phyloP scores from a whole-genome alignment of 2,888 invertebrate genomes.

The Asteroscopus sphinx region DNA sequence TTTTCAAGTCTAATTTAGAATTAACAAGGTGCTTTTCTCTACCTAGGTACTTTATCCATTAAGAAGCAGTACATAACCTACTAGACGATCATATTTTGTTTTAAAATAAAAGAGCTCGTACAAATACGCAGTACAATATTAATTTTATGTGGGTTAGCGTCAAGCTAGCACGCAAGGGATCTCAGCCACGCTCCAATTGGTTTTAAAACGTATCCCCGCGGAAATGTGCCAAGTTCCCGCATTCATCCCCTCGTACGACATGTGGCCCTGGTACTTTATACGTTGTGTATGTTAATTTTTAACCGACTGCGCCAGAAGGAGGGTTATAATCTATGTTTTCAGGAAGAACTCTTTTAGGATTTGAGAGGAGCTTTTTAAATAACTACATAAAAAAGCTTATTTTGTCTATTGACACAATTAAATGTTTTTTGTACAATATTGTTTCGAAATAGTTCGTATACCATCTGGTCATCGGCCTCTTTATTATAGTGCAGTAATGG shows the following conservation, averaged over 20 bases:
- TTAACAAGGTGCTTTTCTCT: not conserved
- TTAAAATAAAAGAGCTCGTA: constrained; percentile 9
- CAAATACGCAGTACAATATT: constrained; percentile 22
- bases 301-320: too few relatives aligned
- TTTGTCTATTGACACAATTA: not conserved
- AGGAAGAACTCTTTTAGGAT: not conserved
- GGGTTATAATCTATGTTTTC: constrained; percentile 10
- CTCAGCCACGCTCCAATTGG: constrained; percentile 56
- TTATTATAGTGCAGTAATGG: constrained; percentile 4
- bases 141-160: constrained; percentile 37
- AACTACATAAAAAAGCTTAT: too few relatives aligned
- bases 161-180: constrained; percentile 35
- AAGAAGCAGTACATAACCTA: constrained; percentile 5
- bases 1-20: not conserved
- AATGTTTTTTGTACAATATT: constrained; percentile 8
- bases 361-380: too few relatives aligned
- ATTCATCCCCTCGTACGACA: constrained; percentile 25
- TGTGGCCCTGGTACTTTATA: constrained; percentile 44
- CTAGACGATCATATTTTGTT: constrained; percentile 12
- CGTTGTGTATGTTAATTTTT: constrained; percentile 27
- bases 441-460: constrained; percentile 8
- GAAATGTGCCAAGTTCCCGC: constrained; percentile 42
- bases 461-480: constrained; percentile 11
- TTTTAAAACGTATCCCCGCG: constrained; percentile 52
- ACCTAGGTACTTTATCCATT: too few relatives aligned